These are phyloP conservation scores for Apus apus DNA, from an alignment of 2,113 vertebrate species.

Conservation along the genomic window DNA sequence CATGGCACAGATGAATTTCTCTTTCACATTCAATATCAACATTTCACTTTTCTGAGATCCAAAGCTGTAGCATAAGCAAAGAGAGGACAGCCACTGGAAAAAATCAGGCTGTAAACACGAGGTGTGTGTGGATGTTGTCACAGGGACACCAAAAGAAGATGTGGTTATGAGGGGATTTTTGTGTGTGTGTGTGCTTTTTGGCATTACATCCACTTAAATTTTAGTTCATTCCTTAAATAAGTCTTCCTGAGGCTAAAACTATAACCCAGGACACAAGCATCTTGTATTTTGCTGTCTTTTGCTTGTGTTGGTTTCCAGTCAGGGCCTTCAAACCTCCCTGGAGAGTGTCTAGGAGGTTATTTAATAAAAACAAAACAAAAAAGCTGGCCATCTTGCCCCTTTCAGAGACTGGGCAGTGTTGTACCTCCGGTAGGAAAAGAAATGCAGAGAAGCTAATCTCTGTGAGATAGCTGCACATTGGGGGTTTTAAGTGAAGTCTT, in stretches of 20 bases:
- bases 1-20: not conserved
- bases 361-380: not conserved
- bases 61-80: not conserved
- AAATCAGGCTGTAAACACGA: not conserved
- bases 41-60: not conserved
- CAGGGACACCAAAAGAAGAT: not conserved
- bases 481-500: not conserved
- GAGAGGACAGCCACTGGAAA: not conserved
- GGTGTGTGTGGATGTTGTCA: not conserved
- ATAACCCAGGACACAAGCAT: not conserved
- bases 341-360: not conserved
- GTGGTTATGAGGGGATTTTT: not conserved
- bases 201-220: not conserved
- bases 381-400: not conserved
- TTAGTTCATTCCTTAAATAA: not conserved
- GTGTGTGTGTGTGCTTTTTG: not conserved
- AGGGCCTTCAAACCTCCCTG: not conserved
- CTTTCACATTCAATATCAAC: not conserved
- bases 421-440: too few relatives aligned
- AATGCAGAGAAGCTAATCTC: too few relatives aligned
- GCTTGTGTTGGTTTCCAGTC: not conserved
- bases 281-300: not conserved
- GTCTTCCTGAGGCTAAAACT: not conserved
- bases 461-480: not conserved
- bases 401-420: not conserved